Conservation (phyloP, 2,113 vertebrate genomes). For the Clarias magur region DNA sequence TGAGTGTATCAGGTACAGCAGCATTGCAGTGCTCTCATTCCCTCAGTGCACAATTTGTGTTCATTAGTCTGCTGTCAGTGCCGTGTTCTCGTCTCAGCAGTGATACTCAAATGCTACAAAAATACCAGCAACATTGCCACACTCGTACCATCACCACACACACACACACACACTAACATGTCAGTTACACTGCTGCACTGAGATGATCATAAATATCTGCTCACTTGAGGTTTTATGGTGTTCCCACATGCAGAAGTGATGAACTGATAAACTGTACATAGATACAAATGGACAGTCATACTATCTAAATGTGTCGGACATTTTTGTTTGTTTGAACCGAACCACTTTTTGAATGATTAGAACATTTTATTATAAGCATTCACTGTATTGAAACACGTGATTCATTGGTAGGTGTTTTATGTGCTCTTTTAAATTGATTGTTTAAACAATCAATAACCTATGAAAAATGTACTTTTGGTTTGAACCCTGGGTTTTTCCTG, state of each 20-base stretch:
- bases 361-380: neutral
- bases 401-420: neutral
- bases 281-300: too few species aligned
- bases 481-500: neutral
- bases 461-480: neutral
- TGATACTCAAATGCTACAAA: neutral
- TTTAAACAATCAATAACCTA: neutral
- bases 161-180: neutral
- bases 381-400: neutral
- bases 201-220: neutral
- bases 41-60: neutral
- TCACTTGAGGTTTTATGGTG: neutral
- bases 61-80: neutral
- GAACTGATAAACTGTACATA: neutral
- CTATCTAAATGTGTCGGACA: neutral
- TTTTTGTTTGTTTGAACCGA: neutral
- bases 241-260: too few species aligned
- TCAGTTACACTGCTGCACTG: neutral
- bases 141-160: neutral
- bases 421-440: neutral
- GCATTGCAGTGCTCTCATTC: neutral
- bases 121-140: neutral
- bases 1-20: neutral
- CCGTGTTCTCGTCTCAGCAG: neutral
- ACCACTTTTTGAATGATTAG: neutral